Conservation (phyloP, 1,140 invertebrate genomes). For the Cotesia vestalis region DNA sequence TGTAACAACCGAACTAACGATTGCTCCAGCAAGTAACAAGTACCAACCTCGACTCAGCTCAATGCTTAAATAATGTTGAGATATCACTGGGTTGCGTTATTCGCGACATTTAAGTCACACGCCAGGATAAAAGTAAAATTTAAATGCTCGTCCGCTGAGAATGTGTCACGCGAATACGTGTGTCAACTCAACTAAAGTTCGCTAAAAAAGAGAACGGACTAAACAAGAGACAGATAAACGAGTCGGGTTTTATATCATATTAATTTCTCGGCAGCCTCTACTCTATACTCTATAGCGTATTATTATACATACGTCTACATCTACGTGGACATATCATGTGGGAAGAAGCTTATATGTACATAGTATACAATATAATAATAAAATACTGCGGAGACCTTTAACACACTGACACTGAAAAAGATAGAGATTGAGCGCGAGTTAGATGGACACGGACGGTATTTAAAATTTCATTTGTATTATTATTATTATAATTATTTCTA, state of each 20-base stretch:
- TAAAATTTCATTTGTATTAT: too few relatives aligned
- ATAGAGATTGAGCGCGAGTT: background rate
- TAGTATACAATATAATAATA: too few relatives aligned
- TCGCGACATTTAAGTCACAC: too few relatives aligned
- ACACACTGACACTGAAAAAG: too few relatives aligned
- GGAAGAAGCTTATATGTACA: background rate
- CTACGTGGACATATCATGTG: background rate
- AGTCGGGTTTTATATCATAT: constrained; percentile 3
- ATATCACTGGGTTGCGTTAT: too few relatives aligned
- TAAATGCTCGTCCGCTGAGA: too few relatives aligned
- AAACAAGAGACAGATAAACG: constrained; percentile 29
- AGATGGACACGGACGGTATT: too few relatives aligned
- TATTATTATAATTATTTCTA: too few relatives aligned
- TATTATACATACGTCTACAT: constrained; percentile 33
- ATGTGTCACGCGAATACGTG: constrained; percentile 13
- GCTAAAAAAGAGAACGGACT: constrained; percentile 24
- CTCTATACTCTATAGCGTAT: constrained; percentile 21
- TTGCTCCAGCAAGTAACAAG: background rate
- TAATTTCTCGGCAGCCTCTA: constrained; percentile 28
- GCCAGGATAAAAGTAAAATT: too few relatives aligned
- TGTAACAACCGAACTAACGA: too few relatives aligned
- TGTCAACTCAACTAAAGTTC: background rate
- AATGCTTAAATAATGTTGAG: too few relatives aligned
- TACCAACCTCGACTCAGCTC: background rate
- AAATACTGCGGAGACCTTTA: too few relatives aligned